Evolutionary conservation across 1,140 invertebrate genomes (phyloP), one percentile per base, ranked within the genome.

Genomic region (Leguminivora glycinivorella): DNA sequence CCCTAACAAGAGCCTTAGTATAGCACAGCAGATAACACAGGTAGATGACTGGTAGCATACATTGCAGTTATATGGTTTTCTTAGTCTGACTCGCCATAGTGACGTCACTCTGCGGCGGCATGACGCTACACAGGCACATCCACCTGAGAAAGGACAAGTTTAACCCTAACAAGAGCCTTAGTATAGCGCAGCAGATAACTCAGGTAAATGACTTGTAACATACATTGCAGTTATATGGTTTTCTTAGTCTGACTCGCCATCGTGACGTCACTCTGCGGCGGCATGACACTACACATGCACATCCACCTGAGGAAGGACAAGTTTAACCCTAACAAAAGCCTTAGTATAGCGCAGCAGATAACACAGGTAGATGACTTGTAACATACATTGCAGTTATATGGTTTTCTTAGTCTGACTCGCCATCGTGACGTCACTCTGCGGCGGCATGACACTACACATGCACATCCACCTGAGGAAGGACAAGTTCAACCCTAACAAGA

Each of bases 31-130:
- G 93, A 98, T 99, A 80, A 97, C 97, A 80, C 98, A 99, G 95
- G 97, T 98, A 87, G 6, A 52, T 9, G 7, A 5, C 22, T 63
- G 72, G 70, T 70, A 69, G 72, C 56, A 70, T 74, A n/a, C n/a
- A n/a, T n/a, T n/a, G n/a, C n/a, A n/a, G n/a, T n/a, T n/a, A n/a
- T n/a, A n/a, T n/a, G n/a, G n/a, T n/a, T n/a, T n/a, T n/a, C n/a
- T n/a, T n/a, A n/a, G n/a, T n/a, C n/a, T n/a, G 96, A 70, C 93
- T 99, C 75, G 98, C 98, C n/a, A 99, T 99, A 87, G 98, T 99
- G 7, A 99, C 98, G 67, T 98, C 97, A 82, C 95, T 99, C 85
- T 98, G 97, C 89, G 98, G 98, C 93, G 98, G 98, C 69, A 95
- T 95, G 92, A 98, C 98, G 52, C 93, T 99, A 14, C 99, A 97